A percentile compares a stretch with the other conserved stretches of the same genome.
phyloP scores from a whole-genome alignment of 2,888 invertebrate genomes.

The Athalia circularis region DNA sequence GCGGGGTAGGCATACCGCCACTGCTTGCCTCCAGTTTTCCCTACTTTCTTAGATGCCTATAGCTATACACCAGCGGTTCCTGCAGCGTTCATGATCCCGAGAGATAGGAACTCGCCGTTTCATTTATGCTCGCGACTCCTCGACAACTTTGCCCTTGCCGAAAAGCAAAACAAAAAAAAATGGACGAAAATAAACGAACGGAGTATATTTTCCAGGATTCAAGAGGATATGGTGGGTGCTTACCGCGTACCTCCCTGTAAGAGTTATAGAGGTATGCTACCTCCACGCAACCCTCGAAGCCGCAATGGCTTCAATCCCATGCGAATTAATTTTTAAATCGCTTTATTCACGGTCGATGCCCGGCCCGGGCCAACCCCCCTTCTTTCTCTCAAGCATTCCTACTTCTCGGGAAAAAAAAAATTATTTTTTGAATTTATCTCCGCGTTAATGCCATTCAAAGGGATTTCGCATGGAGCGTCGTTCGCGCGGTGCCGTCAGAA shows the following conservation, averaged over 20 bases:
- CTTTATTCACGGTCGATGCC: slow-evolving; percentile 40
- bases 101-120: slow-evolving; percentile 38
- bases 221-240: neutral
- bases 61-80: neutral
- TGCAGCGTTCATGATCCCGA: slow-evolving; percentile 2
- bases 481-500: neutral
- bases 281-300: slow-evolving; percentile 14
- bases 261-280: neutral
- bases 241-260: too few species aligned
- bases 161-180: neutral
- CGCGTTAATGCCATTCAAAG: slow-evolving; percentile 44
- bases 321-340: slow-evolving; percentile 58
- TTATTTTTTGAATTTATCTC: slow-evolving; percentile 45
- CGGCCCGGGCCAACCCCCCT: slow-evolving; percentile 11
- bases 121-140: slow-evolving; percentile 40
- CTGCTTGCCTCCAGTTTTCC: neutral
- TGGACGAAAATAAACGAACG: neutral
- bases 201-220: neutral
- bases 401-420: slow-evolving; percentile 2
- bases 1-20: slow-evolving; percentile 39
- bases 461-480: slow-evolving; percentile 33
- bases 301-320: slow-evolving; percentile 38
- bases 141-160: slow-evolving; percentile 16
- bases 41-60: too few species aligned
- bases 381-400: neutral